These are phyloP conservation scores for Ophion costatus DNA, from an alignment of 2,888 invertebrate species.

Conservation along the genomic window DNA sequence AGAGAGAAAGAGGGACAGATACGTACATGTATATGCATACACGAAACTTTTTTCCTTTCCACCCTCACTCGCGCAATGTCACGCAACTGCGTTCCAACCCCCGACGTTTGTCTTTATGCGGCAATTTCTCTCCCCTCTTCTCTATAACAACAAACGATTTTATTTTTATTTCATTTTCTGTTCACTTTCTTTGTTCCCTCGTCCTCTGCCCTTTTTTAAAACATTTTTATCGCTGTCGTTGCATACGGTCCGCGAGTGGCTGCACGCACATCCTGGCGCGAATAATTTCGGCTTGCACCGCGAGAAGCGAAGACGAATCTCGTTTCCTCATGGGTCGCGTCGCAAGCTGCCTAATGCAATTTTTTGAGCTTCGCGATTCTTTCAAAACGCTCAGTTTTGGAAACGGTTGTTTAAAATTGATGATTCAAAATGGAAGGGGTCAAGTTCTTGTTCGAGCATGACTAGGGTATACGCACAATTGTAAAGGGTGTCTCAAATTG, in stretches of 20 bases:
- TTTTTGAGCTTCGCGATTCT: neutral
- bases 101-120: slow-evolving; percentile 54
- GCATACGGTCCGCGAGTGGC: slow-evolving; percentile 23
- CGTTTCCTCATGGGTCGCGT: neutral
- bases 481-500: neutral
- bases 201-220: neutral
- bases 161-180: slow-evolving; percentile 15
- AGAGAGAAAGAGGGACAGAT: neutral
- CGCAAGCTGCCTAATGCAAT: neutral
- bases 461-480: no score
- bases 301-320: neutral
- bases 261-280: slow-evolving; percentile 32
- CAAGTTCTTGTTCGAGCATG: no score
- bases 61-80: slow-evolving; percentile 58
- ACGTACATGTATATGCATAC: neutral
- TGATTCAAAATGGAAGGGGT: no score
- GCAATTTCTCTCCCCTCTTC: slow-evolving; percentile 35
- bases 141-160: slow-evolving; percentile 22
- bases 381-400: no score
- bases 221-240: slow-evolving; percentile 28
- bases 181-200: neutral
- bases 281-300: slow-evolving; percentile 24
- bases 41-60: slow-evolving; percentile 26
- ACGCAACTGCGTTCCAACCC: slow-evolving; percentile 54
- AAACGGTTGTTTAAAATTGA: no score